phyloP scores from a whole-genome alignment of 2,113 vertebrate species.

The Condylura cristata region DNA sequence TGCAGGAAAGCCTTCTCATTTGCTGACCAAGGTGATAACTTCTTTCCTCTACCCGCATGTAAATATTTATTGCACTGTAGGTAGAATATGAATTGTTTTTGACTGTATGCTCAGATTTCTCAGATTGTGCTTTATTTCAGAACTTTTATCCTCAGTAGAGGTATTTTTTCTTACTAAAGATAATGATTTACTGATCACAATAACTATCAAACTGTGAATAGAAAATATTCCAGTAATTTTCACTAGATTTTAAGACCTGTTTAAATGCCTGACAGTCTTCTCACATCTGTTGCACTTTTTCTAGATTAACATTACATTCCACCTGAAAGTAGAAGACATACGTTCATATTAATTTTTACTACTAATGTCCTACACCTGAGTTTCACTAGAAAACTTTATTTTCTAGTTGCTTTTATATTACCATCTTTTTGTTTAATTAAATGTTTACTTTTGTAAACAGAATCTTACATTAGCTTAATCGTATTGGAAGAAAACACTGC shows the following conservation, averaged over 20 bases:
- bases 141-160: constrained; percentile 54
- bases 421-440: constrained; percentile 39
- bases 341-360: constrained; percentile 45
- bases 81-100: constrained; percentile 76
- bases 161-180: constrained; percentile 70
- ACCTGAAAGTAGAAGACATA: constrained; percentile 47
- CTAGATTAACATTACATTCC: constrained; percentile 27
- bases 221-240: constrained; percentile 53
- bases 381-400: constrained; percentile 47
- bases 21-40: constrained; percentile 99
- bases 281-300: constrained; percentile 7
- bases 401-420: constrained; percentile 53
- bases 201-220: too few relatives aligned
- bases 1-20: constrained; percentile 99
- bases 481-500: constrained; percentile 23
- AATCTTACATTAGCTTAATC: constrained; percentile 41
- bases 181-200: constrained; percentile 51
- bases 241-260: constrained; percentile 61
- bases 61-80: constrained; percentile 81
- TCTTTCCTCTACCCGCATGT: constrained; percentile 87
- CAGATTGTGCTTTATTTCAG: constrained; percentile 43
- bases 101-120: constrained; percentile 54
- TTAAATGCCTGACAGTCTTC: background rate
- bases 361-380: background rate
- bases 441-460: constrained; percentile 40